A percentile compares a stretch with the other conserved stretches of the same genome.
Conservation (phyloP, 2,113 vertebrate genomes). For the Phalacrocorax brasilianus region DNA sequence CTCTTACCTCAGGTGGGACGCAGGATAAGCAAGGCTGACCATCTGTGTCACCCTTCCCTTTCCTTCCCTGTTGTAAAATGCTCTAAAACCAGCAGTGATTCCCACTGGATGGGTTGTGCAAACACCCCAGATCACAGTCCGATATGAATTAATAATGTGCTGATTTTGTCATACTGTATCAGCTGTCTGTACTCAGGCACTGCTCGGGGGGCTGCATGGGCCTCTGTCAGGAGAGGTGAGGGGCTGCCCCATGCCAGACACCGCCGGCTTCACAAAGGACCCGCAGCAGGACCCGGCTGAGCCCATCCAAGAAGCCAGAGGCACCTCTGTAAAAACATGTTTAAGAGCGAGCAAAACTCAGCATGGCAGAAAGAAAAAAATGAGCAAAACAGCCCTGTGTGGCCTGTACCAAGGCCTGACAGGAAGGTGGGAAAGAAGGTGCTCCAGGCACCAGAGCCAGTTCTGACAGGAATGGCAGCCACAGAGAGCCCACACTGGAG, state of each 20-base stretch:
- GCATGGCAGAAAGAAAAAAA: fast-evolving
- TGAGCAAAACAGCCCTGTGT: background rate
- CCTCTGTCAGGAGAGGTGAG: background rate
- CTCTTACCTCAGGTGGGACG: background rate
- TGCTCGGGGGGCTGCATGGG: background rate
- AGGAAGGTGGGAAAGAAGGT: background rate
- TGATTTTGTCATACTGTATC: background rate
- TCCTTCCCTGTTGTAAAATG: fast-evolving
- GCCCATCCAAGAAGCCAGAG: fast-evolving
- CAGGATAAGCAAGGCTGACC: background rate
- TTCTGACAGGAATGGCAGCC: background rate
- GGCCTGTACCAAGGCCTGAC: background rate
- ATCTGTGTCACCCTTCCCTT: background rate
- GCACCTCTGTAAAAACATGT: background rate
- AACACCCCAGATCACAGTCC: fast-evolving
- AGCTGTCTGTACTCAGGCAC: fast-evolving
- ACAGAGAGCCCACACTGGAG: background rate
- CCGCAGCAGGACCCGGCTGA: background rate
- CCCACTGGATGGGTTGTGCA: background rate
- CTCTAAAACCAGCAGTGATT: background rate
- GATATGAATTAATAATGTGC: background rate
- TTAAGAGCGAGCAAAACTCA: background rate
- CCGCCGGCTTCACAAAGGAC: background rate
- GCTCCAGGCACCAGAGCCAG: background rate
- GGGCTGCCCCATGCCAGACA: background rate